Percentiles rank a stretch among this genome's conserved stretches.
Evolutionary conservation across 1,140 invertebrate species (phyloP).

Genomic region (Carcinoscorpius rotundicauda): DNA sequence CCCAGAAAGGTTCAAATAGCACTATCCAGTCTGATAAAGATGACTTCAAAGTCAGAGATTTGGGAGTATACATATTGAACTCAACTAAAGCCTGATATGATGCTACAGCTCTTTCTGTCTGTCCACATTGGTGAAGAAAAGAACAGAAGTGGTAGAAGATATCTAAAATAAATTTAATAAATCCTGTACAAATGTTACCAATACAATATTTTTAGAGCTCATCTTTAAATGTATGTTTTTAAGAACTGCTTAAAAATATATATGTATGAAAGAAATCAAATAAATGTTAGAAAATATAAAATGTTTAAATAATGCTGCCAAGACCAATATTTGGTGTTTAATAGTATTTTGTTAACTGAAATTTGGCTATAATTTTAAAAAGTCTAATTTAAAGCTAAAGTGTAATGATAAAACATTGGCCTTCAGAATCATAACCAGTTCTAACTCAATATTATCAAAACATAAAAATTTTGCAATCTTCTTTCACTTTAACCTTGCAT

Average conservation of each 20-base stretch:
- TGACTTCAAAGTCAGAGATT: slow-evolving; percentile 10
- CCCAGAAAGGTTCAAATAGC: slow-evolving; percentile 41
- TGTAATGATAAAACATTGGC: no score
- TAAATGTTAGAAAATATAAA: neutral
- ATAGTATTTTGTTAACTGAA: no score
- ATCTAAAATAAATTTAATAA: slow-evolving; percentile 25
- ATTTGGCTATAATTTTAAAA: no score
- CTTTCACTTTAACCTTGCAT: no score
- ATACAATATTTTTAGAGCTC: neutral
- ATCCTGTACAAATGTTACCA: neutral
- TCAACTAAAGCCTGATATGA: slow-evolving; percentile 39
- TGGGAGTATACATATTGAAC: slow-evolving; percentile 37
- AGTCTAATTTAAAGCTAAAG: no score
- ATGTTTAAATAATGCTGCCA: no score
- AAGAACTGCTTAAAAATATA: neutral
- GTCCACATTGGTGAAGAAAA: slow-evolving; percentile 34
- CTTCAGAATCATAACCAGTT: no score
- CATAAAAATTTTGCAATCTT: no score
- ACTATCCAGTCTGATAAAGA: slow-evolving; percentile 25
- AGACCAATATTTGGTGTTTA: no score
- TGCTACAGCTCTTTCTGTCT: slow-evolving; percentile 37
- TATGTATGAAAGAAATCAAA: neutral
- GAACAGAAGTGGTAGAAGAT: slow-evolving; percentile 33
- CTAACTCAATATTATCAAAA: no score
- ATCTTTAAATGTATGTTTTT: neutral